Evolutionary conservation across 2,888 invertebrate genomes (phyloP).

Genomic region (Amphipoea lucens): DNA sequence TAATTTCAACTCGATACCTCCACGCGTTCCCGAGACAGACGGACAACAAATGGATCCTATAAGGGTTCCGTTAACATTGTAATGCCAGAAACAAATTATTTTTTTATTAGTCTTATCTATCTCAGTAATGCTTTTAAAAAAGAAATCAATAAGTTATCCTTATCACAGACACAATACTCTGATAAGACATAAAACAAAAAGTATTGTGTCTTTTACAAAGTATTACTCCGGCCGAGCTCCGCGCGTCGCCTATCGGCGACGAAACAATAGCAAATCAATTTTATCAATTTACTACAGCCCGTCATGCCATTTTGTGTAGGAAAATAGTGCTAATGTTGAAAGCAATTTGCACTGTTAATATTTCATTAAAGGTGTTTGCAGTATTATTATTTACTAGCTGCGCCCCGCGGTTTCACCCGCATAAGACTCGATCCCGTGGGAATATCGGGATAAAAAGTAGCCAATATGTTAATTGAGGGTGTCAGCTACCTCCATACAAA

Average conservation of each 20-base stretch:
- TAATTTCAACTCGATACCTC: too few species aligned
- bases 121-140: conserved; percentile 14
- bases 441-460: too few species aligned
- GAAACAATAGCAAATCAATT: too few species aligned
- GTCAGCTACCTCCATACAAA: too few species aligned
- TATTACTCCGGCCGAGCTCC: not conserved
- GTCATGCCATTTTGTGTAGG: conserved; percentile 27
- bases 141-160: conserved; percentile 34
- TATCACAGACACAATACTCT: conserved; percentile 20
- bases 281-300: not conserved
- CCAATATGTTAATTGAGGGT: too few species aligned
- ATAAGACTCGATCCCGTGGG: too few species aligned
- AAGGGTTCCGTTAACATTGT: not conserved
- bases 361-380: not conserved
- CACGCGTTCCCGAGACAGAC: too few species aligned
- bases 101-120: conserved; percentile 25
- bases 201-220: not conserved
- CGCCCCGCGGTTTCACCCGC: too few species aligned
- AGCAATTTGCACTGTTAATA: not conserved
- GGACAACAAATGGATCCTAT: too few species aligned
- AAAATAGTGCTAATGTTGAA: not conserved
- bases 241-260: too few species aligned
- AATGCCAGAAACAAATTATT: not conserved
- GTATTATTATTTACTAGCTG: not conserved
- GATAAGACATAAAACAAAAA: conserved; percentile 34